Base-by-base conservation (phyloP, 2,113 vertebrate species). In the Megalops atlanticus region DNA sequence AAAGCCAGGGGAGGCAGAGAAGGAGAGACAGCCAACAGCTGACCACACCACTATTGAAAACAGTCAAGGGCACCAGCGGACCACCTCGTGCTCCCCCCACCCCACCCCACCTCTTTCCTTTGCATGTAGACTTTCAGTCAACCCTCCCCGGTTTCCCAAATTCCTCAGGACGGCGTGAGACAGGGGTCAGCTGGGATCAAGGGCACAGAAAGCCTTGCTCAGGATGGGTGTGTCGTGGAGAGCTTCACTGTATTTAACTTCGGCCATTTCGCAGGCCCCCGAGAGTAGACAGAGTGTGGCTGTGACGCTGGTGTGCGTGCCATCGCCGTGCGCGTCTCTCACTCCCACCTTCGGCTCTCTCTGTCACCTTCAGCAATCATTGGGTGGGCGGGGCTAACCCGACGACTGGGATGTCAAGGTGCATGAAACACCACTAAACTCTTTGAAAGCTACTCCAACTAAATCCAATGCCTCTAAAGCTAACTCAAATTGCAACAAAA, bases 91-190 rank as follows among this genome's bases (percentile, higher is more conserved):
- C 80, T 88, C 84, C 85, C 85, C 77, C 8, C 41, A 89, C 90
- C 77, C 74, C 43, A 70, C 79, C 86, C 52, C 43, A 79, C 80
- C 81, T 83, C 78, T 82, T 77, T 58, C 76, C 81, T 88, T 91
- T 87, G 87, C 90, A 87, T 85, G 79, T 24, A 82, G 86, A 86
- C 84, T 85, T 54, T 10, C 81, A 4, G 85, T 82, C 87, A 76
- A n/a, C 83, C 4, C 33, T 54, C 82, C 83, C 41, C 58, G 79
- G 40, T 83, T 74, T 73, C 64, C 64, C 76, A 87, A 90, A 93
- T 92, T 91, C 90, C 91, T 87, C 91, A 85, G 77, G 79, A 43
- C 38, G 40, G 84, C 89, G 93, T 82, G 87, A 93, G 90, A 81
- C 86, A 88, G 83, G 85, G 88, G 89, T 92, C 27, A 27, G 80